These are phyloP conservation scores for Hippotragus niger DNA, from an alignment of 2,113 vertebrate genomes.

Conservation along the genomic window DNA sequence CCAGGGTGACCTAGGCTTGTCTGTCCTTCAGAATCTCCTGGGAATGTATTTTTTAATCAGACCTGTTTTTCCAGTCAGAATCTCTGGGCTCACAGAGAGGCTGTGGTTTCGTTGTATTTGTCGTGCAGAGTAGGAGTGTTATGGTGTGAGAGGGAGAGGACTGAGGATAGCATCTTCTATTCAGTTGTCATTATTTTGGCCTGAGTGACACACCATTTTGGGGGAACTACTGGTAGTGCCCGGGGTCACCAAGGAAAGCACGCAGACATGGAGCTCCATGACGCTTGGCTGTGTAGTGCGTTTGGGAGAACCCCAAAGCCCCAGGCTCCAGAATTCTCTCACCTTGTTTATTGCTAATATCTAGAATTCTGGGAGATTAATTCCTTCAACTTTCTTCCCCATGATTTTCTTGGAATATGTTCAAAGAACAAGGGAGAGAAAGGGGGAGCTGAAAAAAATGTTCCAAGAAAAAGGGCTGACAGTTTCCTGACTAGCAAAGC, in stretches of 20 bases:
- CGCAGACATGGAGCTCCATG: neutral
- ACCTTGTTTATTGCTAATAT: neutral
- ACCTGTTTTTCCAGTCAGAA: neutral
- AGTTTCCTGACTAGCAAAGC: neutral
- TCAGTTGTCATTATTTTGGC: neutral
- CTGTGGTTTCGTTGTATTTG: neutral
- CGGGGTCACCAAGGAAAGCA: neutral
- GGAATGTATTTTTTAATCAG: neutral
- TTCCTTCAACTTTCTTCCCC: neutral
- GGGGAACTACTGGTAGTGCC: neutral
- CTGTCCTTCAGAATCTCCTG: neutral
- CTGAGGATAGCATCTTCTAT: neutral
- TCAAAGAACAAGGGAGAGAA: neutral
- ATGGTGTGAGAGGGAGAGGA: neutral
- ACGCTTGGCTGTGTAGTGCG: neutral
- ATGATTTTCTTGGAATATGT: neutral
- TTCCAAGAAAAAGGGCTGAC: neutral
- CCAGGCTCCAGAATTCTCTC: neutral
- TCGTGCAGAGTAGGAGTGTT: neutral
- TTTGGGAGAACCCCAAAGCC: neutral
- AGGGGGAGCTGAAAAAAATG: neutral
- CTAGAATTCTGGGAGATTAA: neutral
- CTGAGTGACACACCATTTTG: neutral
- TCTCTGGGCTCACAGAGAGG: neutral
- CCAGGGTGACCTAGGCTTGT: neutral